These are phyloP conservation scores for Hyperoodon ampullatus DNA, from an alignment of 2,113 vertebrate species.

Conservation along the genomic window DNA sequence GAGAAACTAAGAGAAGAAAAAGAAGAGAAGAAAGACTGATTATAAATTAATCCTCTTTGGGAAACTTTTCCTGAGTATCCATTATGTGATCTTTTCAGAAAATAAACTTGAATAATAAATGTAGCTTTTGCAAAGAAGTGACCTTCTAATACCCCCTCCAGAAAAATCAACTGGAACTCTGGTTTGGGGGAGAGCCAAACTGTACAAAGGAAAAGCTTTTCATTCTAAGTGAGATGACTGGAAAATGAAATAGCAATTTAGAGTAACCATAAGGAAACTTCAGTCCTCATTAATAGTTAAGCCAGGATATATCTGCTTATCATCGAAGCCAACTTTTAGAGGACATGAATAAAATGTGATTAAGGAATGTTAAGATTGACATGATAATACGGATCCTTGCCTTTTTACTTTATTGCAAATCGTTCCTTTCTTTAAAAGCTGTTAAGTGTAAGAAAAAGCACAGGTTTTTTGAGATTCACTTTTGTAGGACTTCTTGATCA, in stretches of 20 bases:
- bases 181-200: not conserved
- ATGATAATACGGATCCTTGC: not conserved
- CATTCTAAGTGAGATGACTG: not conserved
- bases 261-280: not conserved
- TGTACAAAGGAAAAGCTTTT: not conserved
- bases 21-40: not conserved
- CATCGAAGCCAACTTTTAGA: not conserved
- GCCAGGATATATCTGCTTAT: not conserved
- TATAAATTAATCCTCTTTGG: not conserved
- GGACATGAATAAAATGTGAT: not conserved
- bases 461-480: not conserved
- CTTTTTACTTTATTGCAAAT: constrained; percentile 11
- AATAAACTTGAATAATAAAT: not conserved
- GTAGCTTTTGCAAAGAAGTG: not conserved
- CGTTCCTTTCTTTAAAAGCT: constrained; percentile 50
- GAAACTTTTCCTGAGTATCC: not conserved
- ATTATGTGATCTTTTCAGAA: not conserved
- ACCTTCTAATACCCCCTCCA: not conserved
- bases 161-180: constrained; percentile 16
- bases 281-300: not conserved
- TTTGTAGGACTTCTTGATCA: constrained; percentile 43
- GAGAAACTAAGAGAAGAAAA: not conserved
- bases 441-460: not conserved
- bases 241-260: constrained; percentile 33
- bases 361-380: not conserved